Base-by-base conservation (phyloP, 1,140 invertebrate genomes). In the Spodoptera frugiperda region DNA sequence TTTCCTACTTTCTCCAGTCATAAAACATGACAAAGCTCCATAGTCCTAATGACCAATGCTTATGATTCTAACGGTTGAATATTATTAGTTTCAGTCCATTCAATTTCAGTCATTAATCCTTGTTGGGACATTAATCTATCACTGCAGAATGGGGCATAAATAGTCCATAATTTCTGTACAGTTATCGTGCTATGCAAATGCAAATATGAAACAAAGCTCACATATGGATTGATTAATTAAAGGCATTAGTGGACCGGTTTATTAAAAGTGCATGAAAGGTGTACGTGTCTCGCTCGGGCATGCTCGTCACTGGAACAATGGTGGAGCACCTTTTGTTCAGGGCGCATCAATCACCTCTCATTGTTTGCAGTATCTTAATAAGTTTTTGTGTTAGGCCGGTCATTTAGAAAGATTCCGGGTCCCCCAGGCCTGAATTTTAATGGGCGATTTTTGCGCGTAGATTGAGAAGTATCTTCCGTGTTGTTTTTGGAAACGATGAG, bases 361-460 rank as follows among this genome's bases (percentile, higher is more conserved):
- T 93, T 93, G 90, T 92, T 90, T 88, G 89, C 77, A 78, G 85
- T 92, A 90, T 92, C 90, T 91, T 92, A 93, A 92, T 92, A 93
- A 92, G 79, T 91, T 92, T 91, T 92, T 93, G 86, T 91, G 78
- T 77, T 70, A 83, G 86, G 82, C 84, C 87, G 90, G 89, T 91
- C 90, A 91, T 91, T 93, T 92, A 90, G 90, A 93, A 91, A 91
- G 87, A 92, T 91, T 89, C 85, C 86, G 79, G 74, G 84, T 78
- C 83, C 76, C 79, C 59, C 65, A 74, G 78, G 84, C 73, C 70
- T 87, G 85, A 89, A 88, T 88, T 86, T 88, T 87, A 89, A 90
- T 90, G 76, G 63, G 63, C 68, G 78, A 81, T 79, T 84, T 86
- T 85, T 79, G 75, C 53, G 65, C 68, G 81, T 78, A 82, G 85